phyloP scores from a whole-genome alignment of 1,140 invertebrate species.

The Orius laevigatus region DNA sequence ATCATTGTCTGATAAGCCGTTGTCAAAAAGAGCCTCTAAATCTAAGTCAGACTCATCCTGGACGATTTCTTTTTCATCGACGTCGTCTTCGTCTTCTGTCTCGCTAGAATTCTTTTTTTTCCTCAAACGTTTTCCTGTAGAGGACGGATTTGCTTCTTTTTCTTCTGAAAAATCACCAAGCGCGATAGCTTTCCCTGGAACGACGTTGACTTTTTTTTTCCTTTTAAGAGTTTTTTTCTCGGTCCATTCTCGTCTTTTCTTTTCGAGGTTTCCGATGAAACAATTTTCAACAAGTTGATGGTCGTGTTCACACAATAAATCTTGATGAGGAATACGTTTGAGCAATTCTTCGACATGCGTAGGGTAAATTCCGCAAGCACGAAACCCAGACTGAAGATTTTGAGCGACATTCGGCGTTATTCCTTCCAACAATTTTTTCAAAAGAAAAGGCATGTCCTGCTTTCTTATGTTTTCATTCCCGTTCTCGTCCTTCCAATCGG shows the following conservation, averaged over 20 bases:
- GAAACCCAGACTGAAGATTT: slow-evolving; percentile 1
- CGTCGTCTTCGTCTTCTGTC: not conserved
- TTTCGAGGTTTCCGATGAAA: no score
- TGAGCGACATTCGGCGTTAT: no score
- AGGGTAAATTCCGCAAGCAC: slow-evolving; percentile 3
- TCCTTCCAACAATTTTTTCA: not conserved
- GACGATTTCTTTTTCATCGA: not conserved
- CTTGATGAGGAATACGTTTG: no score
- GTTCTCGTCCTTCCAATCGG: slow-evolving; percentile 22
- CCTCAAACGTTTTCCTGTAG: not conserved
- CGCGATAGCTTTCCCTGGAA: no score
- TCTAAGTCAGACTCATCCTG: not conserved
- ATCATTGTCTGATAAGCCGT: not conserved
- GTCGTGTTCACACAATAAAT: no score
- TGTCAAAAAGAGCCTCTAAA: not conserved
- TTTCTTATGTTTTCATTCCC: no score
- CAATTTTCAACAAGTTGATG: no score
- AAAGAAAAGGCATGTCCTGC: not conserved
- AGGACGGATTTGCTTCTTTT: not conserved
- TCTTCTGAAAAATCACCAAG: not conserved
- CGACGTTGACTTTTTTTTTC: no score
- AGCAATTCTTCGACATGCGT: no score
- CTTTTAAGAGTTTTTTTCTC: no score
- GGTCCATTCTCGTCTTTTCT: no score
- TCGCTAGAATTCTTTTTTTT: not conserved